Conservation (phyloP, 2,113 vertebrate genomes). For the Sylvietta virens region DNA sequence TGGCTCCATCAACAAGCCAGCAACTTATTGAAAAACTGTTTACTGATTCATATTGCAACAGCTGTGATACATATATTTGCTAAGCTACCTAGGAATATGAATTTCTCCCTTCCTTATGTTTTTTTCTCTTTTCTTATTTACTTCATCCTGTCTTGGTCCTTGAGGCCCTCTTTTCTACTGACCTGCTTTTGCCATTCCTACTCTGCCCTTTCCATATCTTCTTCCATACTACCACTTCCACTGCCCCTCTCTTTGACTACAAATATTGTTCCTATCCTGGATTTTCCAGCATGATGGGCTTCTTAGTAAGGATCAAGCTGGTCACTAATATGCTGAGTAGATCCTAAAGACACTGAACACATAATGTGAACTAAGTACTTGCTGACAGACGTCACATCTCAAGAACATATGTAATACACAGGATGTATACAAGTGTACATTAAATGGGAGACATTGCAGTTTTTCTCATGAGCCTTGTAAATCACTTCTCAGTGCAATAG, state of each 20-base stretch:
- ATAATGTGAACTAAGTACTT: neutral
- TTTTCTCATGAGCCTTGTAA: neutral
- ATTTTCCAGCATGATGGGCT: neutral
- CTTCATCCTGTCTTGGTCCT: neutral
- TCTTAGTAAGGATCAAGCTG: neutral
- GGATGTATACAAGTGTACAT: neutral
- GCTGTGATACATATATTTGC: neutral
- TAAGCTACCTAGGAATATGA: neutral
- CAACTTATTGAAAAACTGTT: neutral
- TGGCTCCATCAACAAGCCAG: neutral
- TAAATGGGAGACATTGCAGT: neutral
- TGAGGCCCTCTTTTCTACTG: neutral
- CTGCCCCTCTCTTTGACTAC: neutral
- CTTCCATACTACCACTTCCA: neutral
- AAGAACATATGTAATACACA: neutral
- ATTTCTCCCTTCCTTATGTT: neutral
- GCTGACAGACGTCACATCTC: neutral
- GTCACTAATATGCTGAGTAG: neutral
- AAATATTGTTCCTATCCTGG: neutral
- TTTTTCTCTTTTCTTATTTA: neutral
- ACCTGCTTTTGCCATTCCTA: neutral
- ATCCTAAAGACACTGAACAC: neutral
- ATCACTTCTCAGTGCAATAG: neutral
- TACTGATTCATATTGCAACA: neutral
- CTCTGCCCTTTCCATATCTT: neutral